Percentiles rank a stretch among this genome's conserved stretches.
Evolutionary conservation across 2,113 vertebrate genomes (phyloP).

Genomic region (Trochalopteron elliotii): DNA sequence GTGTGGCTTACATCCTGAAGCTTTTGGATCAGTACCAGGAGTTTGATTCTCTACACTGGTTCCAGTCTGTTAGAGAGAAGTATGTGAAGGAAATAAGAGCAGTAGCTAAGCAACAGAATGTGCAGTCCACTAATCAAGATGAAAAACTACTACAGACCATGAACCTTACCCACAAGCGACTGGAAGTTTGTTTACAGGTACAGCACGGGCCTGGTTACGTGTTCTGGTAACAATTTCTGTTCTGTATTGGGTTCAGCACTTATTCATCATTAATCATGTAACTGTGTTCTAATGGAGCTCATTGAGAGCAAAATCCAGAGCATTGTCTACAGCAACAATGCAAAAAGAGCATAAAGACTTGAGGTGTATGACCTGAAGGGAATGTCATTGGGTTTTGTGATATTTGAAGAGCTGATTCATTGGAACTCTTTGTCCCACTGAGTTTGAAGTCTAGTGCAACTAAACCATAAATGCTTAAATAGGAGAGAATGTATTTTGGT

Average conservation of each 20-base stretch:
- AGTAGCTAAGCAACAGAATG: slow-evolving; percentile 91
- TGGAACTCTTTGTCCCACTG: not conserved
- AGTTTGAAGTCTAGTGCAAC: not conserved
- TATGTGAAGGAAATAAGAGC: slow-evolving; percentile 92
- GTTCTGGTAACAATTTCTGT: not conserved
- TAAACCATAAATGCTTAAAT: not conserved
- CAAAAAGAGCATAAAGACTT: not conserved
- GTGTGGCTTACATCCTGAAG: slow-evolving; percentile 98
- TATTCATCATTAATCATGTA: not conserved
- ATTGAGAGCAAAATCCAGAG: not conserved
- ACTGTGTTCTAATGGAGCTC: not conserved
- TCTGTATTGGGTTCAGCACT: not conserved
- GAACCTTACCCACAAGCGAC: slow-evolving; percentile 97
- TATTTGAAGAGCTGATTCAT: not conserved
- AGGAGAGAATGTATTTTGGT: not conserved
- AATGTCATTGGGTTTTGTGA: accelerated
- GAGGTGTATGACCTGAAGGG: not conserved
- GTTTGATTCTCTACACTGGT: slow-evolving; percentile 99
- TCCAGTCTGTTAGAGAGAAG: slow-evolving; percentile 96
- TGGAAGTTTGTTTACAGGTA: slow-evolving; percentile 95
- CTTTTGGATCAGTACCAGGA: slow-evolving; percentile 98
- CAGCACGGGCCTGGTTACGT: not conserved
- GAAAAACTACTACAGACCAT: slow-evolving; percentile 96
- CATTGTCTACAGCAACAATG: not conserved
- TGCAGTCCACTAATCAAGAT: slow-evolving; percentile 89